These are phyloP conservation scores for Ditula angustiorana DNA, from an alignment of 2,888 invertebrate genomes.

Conservation along the genomic window DNA sequence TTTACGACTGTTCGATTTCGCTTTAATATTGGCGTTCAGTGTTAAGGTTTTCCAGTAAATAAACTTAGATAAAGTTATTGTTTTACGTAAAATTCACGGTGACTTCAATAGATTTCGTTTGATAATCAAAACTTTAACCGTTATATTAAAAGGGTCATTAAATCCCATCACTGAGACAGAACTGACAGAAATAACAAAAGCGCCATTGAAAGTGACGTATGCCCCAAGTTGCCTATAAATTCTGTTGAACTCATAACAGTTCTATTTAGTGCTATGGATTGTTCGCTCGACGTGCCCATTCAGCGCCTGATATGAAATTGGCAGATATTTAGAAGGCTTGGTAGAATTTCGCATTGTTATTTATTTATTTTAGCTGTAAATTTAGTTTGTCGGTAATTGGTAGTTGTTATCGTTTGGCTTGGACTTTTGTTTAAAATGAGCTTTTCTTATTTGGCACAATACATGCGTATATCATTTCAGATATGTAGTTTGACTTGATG, in stretches of 20 bases:
- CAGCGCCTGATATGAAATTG: slow-evolving; percentile 46
- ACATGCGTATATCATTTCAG: background rate
- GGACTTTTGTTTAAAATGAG: slow-evolving; percentile 19
- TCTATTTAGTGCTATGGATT: slow-evolving; percentile 49
- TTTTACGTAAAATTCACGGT: slow-evolving; percentile 35
- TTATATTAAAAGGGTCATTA: slow-evolving; percentile 24
- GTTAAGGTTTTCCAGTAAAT: background rate
- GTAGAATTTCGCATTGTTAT: slow-evolving; percentile 42
- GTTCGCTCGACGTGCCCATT: slow-evolving; percentile 47
- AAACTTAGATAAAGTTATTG: slow-evolving; percentile 19
- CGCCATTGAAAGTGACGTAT: slow-evolving; percentile 46
- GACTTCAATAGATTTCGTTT: background rate
- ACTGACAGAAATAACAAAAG: slow-evolving; percentile 42
- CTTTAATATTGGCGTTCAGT: slow-evolving; percentile 4
- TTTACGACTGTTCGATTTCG: slow-evolving; percentile 20
- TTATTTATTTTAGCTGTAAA: slow-evolving; percentile 37
- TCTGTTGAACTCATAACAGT: slow-evolving; percentile 42
- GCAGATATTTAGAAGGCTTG: slow-evolving; percentile 40
- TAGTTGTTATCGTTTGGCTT: slow-evolving; percentile 12
- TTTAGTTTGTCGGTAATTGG: slow-evolving; percentile 29
- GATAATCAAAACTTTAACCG: slow-evolving; percentile 3
- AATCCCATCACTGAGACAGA: slow-evolving; percentile 25
- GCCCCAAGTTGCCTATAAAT: slow-evolving; percentile 47
- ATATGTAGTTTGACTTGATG: background rate
- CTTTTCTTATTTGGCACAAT: slow-evolving; percentile 19